Evolutionary conservation across 2,113 vertebrate species (phyloP).

Genomic region (Dascyllus trimaculatus): DNA sequence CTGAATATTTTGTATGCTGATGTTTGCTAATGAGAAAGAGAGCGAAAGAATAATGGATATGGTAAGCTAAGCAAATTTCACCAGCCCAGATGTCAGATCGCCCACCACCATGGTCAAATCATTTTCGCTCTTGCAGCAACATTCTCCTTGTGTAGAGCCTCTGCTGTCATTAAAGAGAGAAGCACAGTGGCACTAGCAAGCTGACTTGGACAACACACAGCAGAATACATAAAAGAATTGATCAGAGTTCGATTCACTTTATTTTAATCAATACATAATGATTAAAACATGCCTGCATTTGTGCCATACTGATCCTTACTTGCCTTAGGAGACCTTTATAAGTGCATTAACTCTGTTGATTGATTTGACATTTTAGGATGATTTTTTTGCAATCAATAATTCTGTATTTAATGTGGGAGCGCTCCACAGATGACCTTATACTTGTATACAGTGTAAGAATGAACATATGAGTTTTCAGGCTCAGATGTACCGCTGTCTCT

Average conservation of each 20-base stretch:
- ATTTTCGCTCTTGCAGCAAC: not conserved
- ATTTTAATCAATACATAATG: not conserved
- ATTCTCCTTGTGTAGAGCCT: not conserved
- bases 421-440: not conserved
- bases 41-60: not conserved
- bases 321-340: no score
- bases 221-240: no score
- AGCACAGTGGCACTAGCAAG: not conserved
- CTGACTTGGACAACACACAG: not conserved
- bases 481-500: no score
- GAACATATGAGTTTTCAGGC: no score
- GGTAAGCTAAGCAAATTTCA: not conserved
- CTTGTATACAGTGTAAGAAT: no score
- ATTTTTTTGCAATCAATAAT: not conserved
- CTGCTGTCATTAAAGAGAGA: not conserved
- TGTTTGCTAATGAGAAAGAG: no score
- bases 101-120: not conserved
- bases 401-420: not conserved
- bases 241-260: no score
- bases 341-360: no score
- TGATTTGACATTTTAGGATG: no score
- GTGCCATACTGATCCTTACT: no score
- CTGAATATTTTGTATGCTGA: no score
- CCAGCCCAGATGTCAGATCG: not conserved
- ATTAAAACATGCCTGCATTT: not conserved